These are phyloP conservation scores for Pristionchus pacificus DNA, from an alignment of 1,140 invertebrate genomes.

Conservation along the genomic window DNA sequence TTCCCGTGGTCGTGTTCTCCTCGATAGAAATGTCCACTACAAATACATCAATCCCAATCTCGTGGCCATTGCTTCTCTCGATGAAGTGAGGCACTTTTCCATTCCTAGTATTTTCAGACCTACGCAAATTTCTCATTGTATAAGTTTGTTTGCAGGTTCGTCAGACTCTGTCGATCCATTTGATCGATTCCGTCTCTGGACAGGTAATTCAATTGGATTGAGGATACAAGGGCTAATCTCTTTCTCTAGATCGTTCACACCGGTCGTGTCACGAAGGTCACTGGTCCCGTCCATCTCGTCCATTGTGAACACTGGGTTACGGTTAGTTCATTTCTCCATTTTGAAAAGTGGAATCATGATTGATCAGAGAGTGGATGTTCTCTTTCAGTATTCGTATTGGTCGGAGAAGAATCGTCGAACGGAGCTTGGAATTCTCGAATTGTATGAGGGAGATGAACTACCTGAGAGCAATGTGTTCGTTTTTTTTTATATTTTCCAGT, in stretches of 20 bases:
- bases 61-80: conserved; percentile 76
- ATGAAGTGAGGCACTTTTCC: conserved; percentile 65
- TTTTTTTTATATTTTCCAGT: not conserved
- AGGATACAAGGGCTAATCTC: conserved; percentile 41
- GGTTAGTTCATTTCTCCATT: conserved; percentile 54
- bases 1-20: conserved; percentile 87
- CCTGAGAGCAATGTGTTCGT: conserved; percentile 10
- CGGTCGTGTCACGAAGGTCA: conserved; percentile 59
- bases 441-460: conserved; percentile 77
- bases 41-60: conserved; percentile 98
- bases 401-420: conserved; percentile 85
- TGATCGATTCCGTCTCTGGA: conserved; percentile 85
- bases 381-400: conserved; percentile 75
- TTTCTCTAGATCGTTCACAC: not conserved
- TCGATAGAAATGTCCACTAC: conserved; percentile 90
- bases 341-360: not conserved
- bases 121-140: not conserved
- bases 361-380: conserved; percentile 9
- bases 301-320: conserved; percentile 96
- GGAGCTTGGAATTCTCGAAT: conserved; percentile 84
- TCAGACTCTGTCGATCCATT: conserved; percentile 64
- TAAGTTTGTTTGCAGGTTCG: not conserved
- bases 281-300: conserved; percentile 78
- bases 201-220: conserved; percentile 63
- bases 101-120: not conserved